Percentiles rank a stretch among this genome's conserved stretches.
phyloP scores from a whole-genome alignment of 2,888 invertebrate genomes.

The Dilophus febrilis region DNA sequence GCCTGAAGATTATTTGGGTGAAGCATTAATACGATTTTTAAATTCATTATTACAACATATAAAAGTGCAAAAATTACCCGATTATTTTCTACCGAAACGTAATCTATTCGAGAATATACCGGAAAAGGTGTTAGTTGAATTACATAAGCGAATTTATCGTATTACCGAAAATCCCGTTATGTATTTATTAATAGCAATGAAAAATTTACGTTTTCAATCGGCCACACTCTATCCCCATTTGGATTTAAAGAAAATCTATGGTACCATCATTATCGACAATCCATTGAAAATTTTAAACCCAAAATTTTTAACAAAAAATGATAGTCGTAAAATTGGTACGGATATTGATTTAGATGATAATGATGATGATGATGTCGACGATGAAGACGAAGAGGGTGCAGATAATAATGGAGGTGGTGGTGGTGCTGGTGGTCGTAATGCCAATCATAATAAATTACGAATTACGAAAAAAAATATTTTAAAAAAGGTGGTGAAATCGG shows the following conservation, averaged over 20 bases:
- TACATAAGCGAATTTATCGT: slow-evolving; percentile 48
- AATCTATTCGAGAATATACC: slow-evolving; percentile 59
- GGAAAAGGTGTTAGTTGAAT: slow-evolving; percentile 38
- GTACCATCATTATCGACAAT: slow-evolving; percentile 39
- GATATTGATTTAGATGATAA: slow-evolving; percentile 9
- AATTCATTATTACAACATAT: slow-evolving; percentile 43
- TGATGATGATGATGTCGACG: slow-evolving; percentile 20
- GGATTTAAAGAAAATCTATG: slow-evolving; percentile 39
- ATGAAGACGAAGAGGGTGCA: slow-evolving; percentile 29
- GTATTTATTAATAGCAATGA: slow-evolving; percentile 48
- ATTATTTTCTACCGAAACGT: slow-evolving; percentile 55
- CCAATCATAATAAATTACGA: slow-evolving; percentile 32
- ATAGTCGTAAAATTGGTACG: background rate
- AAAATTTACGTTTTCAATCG: slow-evolving; percentile 47
- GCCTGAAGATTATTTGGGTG: slow-evolving; percentile 58
- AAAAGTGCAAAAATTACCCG: slow-evolving; percentile 41
- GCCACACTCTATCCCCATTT: slow-evolving; percentile 46
- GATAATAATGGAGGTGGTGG: slow-evolving; percentile 24
- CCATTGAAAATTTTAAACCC: slow-evolving; percentile 34
- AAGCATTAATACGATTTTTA: slow-evolving; percentile 44
- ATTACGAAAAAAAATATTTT: too few species aligned
- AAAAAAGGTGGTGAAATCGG: too few species aligned
- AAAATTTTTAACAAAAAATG: slow-evolving; percentile 20
- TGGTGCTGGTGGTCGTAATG: slow-evolving; percentile 28
- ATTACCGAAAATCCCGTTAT: slow-evolving; percentile 55